Evolutionary conservation across 2,888 invertebrate species (phyloP).

Genomic region (Drosophila acutilabella): DNA sequence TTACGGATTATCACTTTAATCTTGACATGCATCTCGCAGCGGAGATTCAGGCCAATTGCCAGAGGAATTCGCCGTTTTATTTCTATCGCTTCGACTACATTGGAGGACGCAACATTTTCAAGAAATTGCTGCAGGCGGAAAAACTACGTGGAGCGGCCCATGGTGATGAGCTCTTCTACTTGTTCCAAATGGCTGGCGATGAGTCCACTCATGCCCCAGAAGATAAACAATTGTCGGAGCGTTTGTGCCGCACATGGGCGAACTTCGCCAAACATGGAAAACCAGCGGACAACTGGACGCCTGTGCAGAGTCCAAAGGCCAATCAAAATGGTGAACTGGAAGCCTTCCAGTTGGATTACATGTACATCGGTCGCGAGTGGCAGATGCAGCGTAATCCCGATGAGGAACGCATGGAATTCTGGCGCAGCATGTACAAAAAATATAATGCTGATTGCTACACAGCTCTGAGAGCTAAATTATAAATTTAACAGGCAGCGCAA

Average conservation of each 20-base stretch:
- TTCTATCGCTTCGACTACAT: constrained; percentile 87
- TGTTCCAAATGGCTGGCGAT: constrained; percentile 85
- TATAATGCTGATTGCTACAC: constrained; percentile 72
- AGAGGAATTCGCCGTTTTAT: constrained; percentile 85
- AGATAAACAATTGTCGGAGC: constrained; percentile 83
- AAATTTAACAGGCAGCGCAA: constrained; percentile 5
- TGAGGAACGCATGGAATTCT: constrained; percentile 80
- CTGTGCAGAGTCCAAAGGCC: constrained; percentile 53
- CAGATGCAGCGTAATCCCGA: constrained; percentile 81
- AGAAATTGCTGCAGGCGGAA: constrained; percentile 85
- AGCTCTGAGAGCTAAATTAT: constrained; percentile 66
- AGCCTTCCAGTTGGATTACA: constrained; percentile 74
- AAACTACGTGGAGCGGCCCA: constrained; percentile 87
- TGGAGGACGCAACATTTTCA: constrained; percentile 86
- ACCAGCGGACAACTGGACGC: constrained; percentile 83
- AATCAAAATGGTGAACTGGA: constrained; percentile 17
- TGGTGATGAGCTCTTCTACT: constrained; percentile 87
- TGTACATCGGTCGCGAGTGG: constrained; percentile 75
- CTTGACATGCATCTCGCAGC: constrained; percentile 75
- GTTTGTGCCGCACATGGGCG: constrained; percentile 87
- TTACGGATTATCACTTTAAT: constrained; percentile 85
- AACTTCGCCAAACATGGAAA: constrained; percentile 88
- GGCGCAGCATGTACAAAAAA: constrained; percentile 79
- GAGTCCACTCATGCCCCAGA: constrained; percentile 46
- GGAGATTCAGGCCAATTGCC: constrained; percentile 73